Evolutionary conservation across 2,797 vertebrate species (phyloP).

Genomic region (Acropternis orthonyx): DNA sequence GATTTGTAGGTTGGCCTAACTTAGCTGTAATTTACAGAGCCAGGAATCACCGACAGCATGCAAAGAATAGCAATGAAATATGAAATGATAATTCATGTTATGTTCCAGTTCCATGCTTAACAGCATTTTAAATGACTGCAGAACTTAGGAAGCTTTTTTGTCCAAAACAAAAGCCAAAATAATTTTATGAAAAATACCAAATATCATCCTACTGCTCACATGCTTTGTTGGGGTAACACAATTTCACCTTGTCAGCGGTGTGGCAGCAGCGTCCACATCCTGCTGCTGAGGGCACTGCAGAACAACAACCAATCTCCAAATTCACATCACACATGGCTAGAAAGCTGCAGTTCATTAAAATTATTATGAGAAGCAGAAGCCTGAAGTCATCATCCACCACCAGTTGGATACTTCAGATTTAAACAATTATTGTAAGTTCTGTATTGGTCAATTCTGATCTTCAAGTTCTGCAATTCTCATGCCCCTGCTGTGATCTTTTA

Average conservation of each 20-base stretch:
- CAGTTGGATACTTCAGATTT: constrained; percentile 17
- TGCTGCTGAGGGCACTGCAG: constrained; percentile 20
- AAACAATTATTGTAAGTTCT: constrained; percentile 1
- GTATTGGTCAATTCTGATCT: constrained; percentile 15
- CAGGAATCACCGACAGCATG: constrained; percentile 37
- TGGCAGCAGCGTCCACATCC: background rate
- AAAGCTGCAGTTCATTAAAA: constrained; percentile 50
- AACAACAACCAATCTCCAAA: background rate
- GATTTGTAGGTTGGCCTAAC: constrained; percentile 38
- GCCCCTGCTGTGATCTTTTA: constrained; percentile 31
- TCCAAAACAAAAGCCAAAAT: background rate
- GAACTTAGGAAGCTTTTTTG: constrained; percentile 41
- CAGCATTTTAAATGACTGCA: constrained; percentile 49
- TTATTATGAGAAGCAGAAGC: constrained; percentile 23
- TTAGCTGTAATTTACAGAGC: constrained; percentile 54
- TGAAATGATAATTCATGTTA: constrained; percentile 44
- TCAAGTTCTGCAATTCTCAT: constrained; percentile 7
- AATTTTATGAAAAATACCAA: background rate
- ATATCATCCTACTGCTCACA: background rate
- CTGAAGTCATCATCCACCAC: constrained; percentile 3
- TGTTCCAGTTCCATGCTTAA: constrained; percentile 37
- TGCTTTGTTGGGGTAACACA: background rate
- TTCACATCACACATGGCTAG: background rate
- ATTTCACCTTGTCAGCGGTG: background rate
- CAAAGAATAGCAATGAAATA: constrained; percentile 63